Evolutionary conservation across 2,113 vertebrate species (phyloP), one percentile per base, ranked within the genome.

Genomic region (Paramisgurnus dabryanus): DNA sequence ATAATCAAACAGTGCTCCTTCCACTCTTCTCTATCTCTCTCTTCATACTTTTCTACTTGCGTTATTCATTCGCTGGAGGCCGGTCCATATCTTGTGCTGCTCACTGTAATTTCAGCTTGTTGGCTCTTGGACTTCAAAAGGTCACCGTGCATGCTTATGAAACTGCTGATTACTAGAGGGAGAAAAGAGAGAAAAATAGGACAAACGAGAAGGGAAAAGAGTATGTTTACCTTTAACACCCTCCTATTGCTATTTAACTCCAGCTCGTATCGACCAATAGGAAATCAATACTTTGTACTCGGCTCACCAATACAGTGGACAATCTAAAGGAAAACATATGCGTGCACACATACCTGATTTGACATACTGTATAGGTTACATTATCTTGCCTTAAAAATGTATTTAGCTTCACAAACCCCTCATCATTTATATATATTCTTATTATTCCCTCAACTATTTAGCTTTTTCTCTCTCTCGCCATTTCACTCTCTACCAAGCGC

Each of bases 221-320:
- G 41, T 41, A 7, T 81, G 90, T 84, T 84, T 83, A 67, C 78
- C 68, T 72, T 43, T 67, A 81, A 70, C 82, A 83, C 84, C 74
- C 67, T 71, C 85, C 78, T 89, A 83, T 67, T 68, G 76, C 78
- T 78, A 68, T 79, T 78, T 88, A 89, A 89, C 86, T 80, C 86
- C 80, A 81, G 83, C 80, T 69, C 45, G 39, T 81, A 89, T 89
- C 81, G 83, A 90, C 87, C 88, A 86, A 89, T 89, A 85, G 89
- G 88, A 90, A 91, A 91, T 91, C 90, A 89, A 89, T 91, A 81
- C 78, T 53, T 81, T 82, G 87, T 88, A 87, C 86, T 87, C 83
- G 74, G 84, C 87, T 88, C 80, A 80, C 87, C 86, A 83, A 81
- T 86, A 88, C 80, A 78, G 68, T 84, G 43, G 84, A 67, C 55